Conservation (phyloP, 2,113 vertebrate species). For the Python bivittatus region DNA sequence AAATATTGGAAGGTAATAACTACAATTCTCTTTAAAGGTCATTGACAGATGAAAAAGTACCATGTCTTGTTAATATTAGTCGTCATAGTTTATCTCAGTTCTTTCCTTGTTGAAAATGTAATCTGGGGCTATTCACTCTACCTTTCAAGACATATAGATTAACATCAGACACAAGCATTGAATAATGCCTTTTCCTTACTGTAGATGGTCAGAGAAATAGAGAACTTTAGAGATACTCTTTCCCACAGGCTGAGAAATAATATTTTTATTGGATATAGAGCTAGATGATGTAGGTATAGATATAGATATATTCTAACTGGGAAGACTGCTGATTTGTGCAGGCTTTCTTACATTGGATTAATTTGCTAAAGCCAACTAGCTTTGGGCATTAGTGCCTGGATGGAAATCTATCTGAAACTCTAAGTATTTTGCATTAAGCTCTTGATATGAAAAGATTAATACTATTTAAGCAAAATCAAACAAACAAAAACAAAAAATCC, state of each 20-base stretch:
- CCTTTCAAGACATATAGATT: conserved; percentile 44
- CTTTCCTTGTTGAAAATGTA: conserved; percentile 59
- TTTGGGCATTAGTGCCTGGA: background rate
- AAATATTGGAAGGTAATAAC: conserved; percentile 70
- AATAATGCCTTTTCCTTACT: conserved; percentile 37
- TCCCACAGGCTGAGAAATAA: conserved; percentile 17
- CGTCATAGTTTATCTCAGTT: conserved; percentile 65
- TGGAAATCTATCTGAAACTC: background rate
- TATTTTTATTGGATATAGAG: background rate
- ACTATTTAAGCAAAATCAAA: background rate
- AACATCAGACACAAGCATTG: conserved; percentile 36
- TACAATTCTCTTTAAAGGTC: conserved; percentile 84
- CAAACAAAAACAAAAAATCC: background rate
- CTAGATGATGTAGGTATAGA: background rate
- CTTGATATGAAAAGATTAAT: background rate
- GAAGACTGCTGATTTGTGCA: background rate
- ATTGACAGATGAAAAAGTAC: conserved; percentile 73
- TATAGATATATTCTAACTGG: background rate
- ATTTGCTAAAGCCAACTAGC: background rate
- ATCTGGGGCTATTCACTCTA: conserved; percentile 33
- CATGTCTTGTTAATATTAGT: conserved; percentile 70
- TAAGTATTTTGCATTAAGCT: background rate
- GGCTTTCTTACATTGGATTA: background rate
- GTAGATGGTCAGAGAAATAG: conserved; percentile 30
- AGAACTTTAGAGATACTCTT: conserved; percentile 8